Evolutionary conservation across 2,797 vertebrate genomes (phyloP).

Genomic region (Anableps anableps): DNA sequence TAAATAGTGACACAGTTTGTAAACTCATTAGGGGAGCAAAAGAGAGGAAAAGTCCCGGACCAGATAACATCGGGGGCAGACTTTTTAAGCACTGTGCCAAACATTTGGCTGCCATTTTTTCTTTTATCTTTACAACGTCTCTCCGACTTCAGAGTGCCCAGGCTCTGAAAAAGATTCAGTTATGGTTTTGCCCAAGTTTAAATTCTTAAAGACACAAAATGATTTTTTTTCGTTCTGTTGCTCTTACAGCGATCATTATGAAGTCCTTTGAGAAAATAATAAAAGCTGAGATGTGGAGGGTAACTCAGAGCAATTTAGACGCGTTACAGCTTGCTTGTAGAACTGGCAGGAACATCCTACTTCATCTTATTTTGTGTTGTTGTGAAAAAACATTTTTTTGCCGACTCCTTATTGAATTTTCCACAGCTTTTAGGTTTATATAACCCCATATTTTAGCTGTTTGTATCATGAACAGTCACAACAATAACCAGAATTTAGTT

Average conservation of each 20-base stretch:
- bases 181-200: neutral
- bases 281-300: neutral
- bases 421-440: neutral
- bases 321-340: neutral
- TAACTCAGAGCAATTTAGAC: neutral
- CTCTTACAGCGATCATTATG: neutral
- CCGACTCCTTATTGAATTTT: neutral
- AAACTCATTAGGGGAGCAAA: neutral
- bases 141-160: neutral
- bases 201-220: neutral
- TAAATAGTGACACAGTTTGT: neutral
- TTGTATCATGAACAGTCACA: neutral
- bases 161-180: neutral
- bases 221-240: neutral
- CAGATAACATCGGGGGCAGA: neutral
- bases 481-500: neutral
- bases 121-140: neutral
- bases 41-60: neutral
- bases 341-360: neutral
- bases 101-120: neutral
- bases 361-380: neutral
- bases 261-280: neutral
- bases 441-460: neutral
- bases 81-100: neutral
- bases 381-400: neutral